Conservation (phyloP, 64 coral and sea anemone genomes). For the Trachythela sp. region DNA sequence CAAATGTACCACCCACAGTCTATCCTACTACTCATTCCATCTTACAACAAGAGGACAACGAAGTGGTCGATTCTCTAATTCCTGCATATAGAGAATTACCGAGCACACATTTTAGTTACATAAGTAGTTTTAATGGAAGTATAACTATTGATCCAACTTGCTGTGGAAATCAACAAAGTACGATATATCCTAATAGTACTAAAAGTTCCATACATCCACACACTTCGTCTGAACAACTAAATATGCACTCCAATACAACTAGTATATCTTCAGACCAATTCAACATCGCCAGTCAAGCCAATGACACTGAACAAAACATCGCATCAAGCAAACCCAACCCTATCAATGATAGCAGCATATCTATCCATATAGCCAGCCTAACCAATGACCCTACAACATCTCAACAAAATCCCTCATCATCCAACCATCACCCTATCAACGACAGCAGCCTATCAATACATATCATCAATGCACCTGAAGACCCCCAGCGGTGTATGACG, state of each 20-base stretch:
- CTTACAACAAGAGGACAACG: slow-evolving; percentile 19
- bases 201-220: neutral
- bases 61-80: neutral
- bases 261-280: neutral
- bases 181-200: neutral
- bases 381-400: neutral
- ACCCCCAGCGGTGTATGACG: neutral
- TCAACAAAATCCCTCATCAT: neutral
- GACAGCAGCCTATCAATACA: neutral
- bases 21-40: neutral
- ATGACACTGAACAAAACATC: neutral
- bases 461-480: neutral
- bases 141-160: neutral
- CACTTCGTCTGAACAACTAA: neutral
- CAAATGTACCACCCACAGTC: neutral
- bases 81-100: slow-evolving; percentile 11
- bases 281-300: too few relatives aligned
- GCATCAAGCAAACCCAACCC: neutral
- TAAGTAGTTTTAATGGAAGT: neutral
- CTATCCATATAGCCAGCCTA: neutral
- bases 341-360: neutral
- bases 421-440: neutral
- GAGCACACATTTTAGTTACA: neutral
- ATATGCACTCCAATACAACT: too few relatives aligned
- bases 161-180: neutral